Conservation (phyloP, 2,797 vertebrate genomes). For the Mus spretus region DNA sequence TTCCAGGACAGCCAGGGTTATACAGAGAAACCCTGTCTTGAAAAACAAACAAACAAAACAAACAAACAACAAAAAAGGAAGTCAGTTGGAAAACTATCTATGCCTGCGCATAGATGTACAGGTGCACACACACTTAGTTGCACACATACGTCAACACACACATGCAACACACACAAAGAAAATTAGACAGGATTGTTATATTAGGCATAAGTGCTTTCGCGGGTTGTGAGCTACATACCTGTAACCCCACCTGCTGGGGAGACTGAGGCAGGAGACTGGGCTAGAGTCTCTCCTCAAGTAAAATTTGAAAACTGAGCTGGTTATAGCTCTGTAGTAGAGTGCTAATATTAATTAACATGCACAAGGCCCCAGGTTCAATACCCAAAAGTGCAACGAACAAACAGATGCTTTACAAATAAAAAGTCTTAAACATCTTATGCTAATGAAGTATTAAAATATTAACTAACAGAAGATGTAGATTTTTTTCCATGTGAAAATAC, state of each 20-base stretch:
- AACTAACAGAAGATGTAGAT: neutral
- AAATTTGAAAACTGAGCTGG: neutral
- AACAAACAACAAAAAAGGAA: too few relatives aligned
- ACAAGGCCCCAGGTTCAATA: neutral
- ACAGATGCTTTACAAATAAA: neutral
- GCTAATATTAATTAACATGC: neutral
- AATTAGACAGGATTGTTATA: neutral
- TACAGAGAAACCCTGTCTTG: too few relatives aligned
- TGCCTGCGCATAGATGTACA: neutral
- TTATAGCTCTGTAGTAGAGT: neutral
- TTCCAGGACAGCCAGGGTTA: too few relatives aligned
- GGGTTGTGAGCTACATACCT: neutral
- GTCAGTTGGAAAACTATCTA: too few relatives aligned
- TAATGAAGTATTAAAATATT: conserved; percentile 1
- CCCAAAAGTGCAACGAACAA: neutral
- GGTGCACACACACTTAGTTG: neutral
- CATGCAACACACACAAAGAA: neutral
- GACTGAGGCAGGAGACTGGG: neutral
- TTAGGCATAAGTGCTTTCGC: neutral
- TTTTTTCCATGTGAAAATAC: neutral
- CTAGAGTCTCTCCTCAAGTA: neutral
- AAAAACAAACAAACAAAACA: too few relatives aligned
- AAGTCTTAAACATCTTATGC: neutral
- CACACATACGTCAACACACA: neutral
- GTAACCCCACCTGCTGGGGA: neutral